Evolutionary conservation across 2,113 vertebrate genomes (phyloP), one percentile per base, ranked within the genome.

Genomic region (Sturnus vulgaris): DNA sequence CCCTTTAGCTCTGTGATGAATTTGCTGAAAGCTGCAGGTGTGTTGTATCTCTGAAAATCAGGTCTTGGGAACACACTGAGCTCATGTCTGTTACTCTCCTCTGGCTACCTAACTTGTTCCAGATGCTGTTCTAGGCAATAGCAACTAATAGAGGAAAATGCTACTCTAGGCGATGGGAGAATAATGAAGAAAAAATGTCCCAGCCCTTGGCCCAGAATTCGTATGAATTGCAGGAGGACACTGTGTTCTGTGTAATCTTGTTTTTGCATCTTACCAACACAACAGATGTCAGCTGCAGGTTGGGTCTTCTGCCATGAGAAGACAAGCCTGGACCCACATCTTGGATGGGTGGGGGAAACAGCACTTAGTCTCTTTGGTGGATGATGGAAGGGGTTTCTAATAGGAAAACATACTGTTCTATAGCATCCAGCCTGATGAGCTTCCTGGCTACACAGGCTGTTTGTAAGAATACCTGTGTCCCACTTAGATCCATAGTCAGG

Each of bases 161-260:
- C 94, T 89, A 79, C 86, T 82, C 83, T 76, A 78, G 80, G 92
- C 92, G 90, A 10, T 10, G 10, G 77, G 81, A 88, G 87, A 94
- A 95, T 95, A 95, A 94, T 93, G 88, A 90, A 95, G 90, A 88
- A 95, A 95, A 97, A 96, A 93, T 90, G 94, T 95, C 94, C 77
- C 94, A 96, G 6, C 82, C 82, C 82, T 94, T 95, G 93, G 92
- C 93, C 92, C 68, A 83, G 88, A 59, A 86, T 81, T 83, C 12
- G 0, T 66, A 19, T 15, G 64, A 77, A 53, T 86, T 95, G 47
- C 35, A 60, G 63, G 50, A 96, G 79, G 76, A 95, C 20, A 0
- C 52, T 86, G 76, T 78, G 87, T 88, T 93, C 90, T 86, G 25
- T 75, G 60, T 93, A 88, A 90, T 95, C 90, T 83, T 93, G 50